Percentiles rank a stretch among this genome's conserved stretches.
These are phyloP conservation scores for Ceramica pisi DNA, from an alignment of 2,888 invertebrate species.

Conservation along the genomic window DNA sequence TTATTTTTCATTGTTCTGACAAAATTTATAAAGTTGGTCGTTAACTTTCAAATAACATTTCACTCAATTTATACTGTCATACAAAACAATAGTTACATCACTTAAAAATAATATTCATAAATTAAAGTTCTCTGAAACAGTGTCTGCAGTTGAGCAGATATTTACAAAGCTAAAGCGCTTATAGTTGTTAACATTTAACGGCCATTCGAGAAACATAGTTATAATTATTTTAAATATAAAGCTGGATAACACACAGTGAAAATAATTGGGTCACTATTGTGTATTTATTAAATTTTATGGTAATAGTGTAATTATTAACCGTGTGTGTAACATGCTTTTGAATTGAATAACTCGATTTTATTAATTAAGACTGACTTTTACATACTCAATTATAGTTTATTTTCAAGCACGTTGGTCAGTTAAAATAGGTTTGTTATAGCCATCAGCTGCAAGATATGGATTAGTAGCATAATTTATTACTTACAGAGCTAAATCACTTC, in stretches of 20 bases:
- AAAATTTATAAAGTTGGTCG: not conserved
- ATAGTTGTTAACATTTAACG: slow-evolving; percentile 23
- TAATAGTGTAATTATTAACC: not conserved
- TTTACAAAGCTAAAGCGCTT: slow-evolving; percentile 49
- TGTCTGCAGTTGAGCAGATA: slow-evolving; percentile 32
- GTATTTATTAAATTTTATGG: not conserved
- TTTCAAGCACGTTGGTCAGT: not conserved
- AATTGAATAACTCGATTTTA: not conserved
- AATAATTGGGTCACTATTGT: not conserved
- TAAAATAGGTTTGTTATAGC: not conserved
- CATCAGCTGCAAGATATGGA: not conserved
- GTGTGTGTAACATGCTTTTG: not conserved
- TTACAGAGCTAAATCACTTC: too few species aligned
- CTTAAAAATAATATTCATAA: slow-evolving; percentile 7
- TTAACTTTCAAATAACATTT: too few species aligned
- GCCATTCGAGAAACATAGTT: slow-evolving; percentile 11
- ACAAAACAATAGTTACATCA: not conserved
- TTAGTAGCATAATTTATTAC: not conserved
- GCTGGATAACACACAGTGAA: not conserved
- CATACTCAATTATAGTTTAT: not conserved
- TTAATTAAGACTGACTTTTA: not conserved
- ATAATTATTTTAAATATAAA: slow-evolving; percentile 14
- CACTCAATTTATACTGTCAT: not conserved
- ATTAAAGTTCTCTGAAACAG: slow-evolving; percentile 5
- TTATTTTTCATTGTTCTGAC: not conserved